Conservation (phyloP, 2,797 vertebrate genomes). For the Anomalospiza imberbis region DNA sequence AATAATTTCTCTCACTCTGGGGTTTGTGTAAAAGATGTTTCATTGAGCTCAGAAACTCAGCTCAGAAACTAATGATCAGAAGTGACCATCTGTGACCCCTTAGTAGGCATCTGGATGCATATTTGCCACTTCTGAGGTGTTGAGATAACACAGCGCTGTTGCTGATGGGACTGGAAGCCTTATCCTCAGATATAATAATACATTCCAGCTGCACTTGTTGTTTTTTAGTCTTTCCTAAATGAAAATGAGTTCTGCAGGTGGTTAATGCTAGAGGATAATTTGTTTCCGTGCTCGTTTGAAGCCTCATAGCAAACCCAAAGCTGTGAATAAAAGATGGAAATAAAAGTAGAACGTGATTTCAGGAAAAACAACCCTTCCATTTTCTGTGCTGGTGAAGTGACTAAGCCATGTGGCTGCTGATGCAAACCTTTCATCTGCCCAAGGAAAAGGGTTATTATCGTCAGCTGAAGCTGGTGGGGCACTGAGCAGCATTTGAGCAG, state of each 20-base stretch:
- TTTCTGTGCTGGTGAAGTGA: slow-evolving; percentile 10
- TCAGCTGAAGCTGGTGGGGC: neutral
- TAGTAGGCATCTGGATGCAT: neutral
- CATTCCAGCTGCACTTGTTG: slow-evolving; percentile 28
- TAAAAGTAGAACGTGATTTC: slow-evolving; percentile 33
- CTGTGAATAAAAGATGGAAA: slow-evolving; percentile 28
- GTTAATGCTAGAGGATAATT: slow-evolving; percentile 15
- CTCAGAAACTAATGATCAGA: neutral
- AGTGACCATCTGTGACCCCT: slow-evolving; percentile 32
- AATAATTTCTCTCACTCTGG: neutral
- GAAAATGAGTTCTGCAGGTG: slow-evolving; percentile 47
- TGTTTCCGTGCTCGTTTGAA: slow-evolving; percentile 33
- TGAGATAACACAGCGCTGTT: neutral
- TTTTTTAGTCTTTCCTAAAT: slow-evolving; percentile 36
- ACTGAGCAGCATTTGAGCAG: slow-evolving; percentile 26
- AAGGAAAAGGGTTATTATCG: slow-evolving; percentile 27
- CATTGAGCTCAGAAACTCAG: neutral
- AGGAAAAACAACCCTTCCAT: neutral
- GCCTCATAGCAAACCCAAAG: slow-evolving; percentile 1
- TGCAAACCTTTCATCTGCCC: slow-evolving; percentile 48
- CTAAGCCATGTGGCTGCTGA: neutral
- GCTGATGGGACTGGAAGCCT: neutral
- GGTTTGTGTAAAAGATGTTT: neutral
- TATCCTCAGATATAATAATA: neutral
- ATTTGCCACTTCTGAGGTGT: neutral